Base-by-base conservation (phyloP, 2,797 vertebrate species). In the Oceanodroma leucorhoa region DNA sequence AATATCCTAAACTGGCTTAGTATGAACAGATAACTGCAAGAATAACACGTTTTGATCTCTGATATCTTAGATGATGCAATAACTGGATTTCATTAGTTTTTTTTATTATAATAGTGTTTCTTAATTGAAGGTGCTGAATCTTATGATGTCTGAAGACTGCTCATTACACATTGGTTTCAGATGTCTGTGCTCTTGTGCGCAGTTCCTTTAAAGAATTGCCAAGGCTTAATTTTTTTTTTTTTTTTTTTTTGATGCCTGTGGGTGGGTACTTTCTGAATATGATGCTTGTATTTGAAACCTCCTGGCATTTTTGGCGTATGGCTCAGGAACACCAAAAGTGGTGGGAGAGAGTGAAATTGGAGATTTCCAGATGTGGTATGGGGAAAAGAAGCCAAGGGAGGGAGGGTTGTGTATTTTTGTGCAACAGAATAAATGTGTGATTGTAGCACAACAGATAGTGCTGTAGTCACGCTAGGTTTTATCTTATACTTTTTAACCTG, bases 11-110 rank as follows among this genome's bases (percentile, higher is more conserved):
- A 79, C 75, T 78, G 89, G 51, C n/a, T 89, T 92, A 72, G 38
- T 82, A 65, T 67, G 55, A 90, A 36, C 75, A 83, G 24, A 2
- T 75, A 50, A 50, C 3, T 91, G 90, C 83, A 89, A 91, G 83
- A 69, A 54, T 54, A 79, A 84, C 50, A 43, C 11, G 11, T 90
- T 95, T 82, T 94, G 70, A 66, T 81, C 81, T 84, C 54, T 79
- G 48, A 12, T 96, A 65, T 94, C 71, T 73, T 69, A 82, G 89
- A 41, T 97, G 95, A 97, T 69, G 72, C 88, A 97, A 93, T 91
- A 92, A 81, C 46, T 64, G 65, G 46, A 70, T 92, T 95, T 92
- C 90, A 40, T 75, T 89, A 34, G 45, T 85, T 87, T 69, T 69
- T 30, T 93, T 88, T 15, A 57, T 87, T 79, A 23, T 65, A 54